A percentile compares a stretch with the other conserved stretches of the same genome.
Conservation (phyloP, 2,888 invertebrate species). For the Uloborus plumipes region DNA sequence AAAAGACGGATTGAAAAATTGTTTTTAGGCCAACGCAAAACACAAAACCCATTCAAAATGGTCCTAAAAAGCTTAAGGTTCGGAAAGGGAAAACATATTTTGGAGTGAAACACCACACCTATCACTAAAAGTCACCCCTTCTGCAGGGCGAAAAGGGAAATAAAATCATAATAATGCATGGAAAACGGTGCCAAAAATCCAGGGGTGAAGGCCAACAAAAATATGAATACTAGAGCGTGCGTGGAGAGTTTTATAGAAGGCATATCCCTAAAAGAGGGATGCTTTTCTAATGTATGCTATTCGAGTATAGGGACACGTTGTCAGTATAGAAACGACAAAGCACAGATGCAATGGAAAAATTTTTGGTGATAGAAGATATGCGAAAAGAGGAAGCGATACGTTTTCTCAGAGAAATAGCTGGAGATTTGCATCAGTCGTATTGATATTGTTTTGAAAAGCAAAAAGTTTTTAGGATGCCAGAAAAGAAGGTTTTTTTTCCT, state of each 20-base stretch:
- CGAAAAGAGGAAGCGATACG: too few relatives aligned
- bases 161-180: constrained; percentile 32
- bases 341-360: too few relatives aligned
- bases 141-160: constrained; percentile 20
- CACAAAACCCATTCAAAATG: constrained; percentile 16
- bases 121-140: constrained; percentile 42
- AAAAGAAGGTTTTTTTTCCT: too few relatives aligned
- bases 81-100: constrained; percentile 3
- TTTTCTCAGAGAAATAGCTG: too few relatives aligned
- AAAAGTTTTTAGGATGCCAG: too few relatives aligned
- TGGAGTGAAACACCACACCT: constrained; percentile 56
- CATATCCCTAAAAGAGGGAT: constrained; percentile 12
- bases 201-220: constrained; percentile 34
- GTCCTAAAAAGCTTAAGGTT: constrained; percentile 31
- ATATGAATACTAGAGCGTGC: constrained; percentile 48
- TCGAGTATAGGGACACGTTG: constrained; percentile 36
- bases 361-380: too few relatives aligned
- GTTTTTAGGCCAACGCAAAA: constrained; percentile 50
- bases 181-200: constrained; percentile 7
- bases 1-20: constrained; percentile 6
- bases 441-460: too few relatives aligned
- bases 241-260: constrained; percentile 18
- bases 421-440: too few relatives aligned
- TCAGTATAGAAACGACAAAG: constrained; percentile 1
- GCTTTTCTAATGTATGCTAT: constrained; percentile 46